These are phyloP conservation scores for Puntigrus tetrazona DNA, from an alignment of 2,113 vertebrate species.

Conservation along the genomic window DNA sequence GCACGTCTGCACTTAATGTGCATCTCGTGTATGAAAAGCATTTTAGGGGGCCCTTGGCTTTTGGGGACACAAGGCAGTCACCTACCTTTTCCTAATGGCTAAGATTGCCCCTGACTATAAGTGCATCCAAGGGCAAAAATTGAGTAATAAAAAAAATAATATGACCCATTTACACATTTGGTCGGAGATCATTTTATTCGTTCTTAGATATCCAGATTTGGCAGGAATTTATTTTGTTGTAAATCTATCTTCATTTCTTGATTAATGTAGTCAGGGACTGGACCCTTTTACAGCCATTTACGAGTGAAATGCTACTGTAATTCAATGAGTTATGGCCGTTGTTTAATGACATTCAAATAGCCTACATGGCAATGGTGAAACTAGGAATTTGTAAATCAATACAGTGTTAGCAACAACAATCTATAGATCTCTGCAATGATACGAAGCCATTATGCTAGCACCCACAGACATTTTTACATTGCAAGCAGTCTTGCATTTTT, in stretches of 20 bases:
- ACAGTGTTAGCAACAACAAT: slow-evolving; percentile 54
- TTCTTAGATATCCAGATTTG: neutral
- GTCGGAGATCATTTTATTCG: neutral
- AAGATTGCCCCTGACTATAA: too few relatives aligned
- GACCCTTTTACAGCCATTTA: slow-evolving; percentile 14
- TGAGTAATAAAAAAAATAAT: neutral
- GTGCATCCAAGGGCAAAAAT: neutral
- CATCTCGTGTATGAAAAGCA: too few relatives aligned
- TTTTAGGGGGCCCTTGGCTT: too few relatives aligned
- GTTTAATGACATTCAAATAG: slow-evolving; percentile 61
- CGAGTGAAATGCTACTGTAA: slow-evolving; percentile 32
- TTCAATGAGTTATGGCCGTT: slow-evolving; percentile 39
- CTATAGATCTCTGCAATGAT: slow-evolving; percentile 67
- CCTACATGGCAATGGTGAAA: slow-evolving; percentile 63
- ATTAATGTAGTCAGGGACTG: neutral
- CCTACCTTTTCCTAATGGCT: too few relatives aligned
- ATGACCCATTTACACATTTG: neutral
- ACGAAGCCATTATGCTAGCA: slow-evolving; percentile 63
- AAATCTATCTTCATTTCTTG: neutral
- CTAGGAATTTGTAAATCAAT: slow-evolving; percentile 71
- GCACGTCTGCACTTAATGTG: too few relatives aligned
- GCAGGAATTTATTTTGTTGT: slow-evolving; percentile 4
- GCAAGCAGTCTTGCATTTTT: neutral
- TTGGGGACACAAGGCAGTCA: too few relatives aligned
- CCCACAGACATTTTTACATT: slow-evolving; percentile 48